Conservation (phyloP, 2,888 invertebrate species). For the Pardosa pseudoannulata region DNA sequence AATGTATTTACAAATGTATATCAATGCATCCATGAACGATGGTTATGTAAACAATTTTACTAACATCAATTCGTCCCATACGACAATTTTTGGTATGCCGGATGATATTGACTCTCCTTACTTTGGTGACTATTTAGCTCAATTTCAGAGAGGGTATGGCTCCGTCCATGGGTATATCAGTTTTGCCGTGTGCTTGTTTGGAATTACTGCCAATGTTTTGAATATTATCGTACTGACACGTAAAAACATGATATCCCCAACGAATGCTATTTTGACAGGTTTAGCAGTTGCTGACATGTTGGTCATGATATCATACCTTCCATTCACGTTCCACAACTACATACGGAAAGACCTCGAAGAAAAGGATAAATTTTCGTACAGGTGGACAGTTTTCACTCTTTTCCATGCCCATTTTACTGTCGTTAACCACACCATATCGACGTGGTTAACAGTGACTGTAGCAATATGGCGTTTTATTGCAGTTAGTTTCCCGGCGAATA, state of each 20-base stretch:
- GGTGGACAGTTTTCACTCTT: slow-evolving; percentile 90
- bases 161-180: slow-evolving; percentile 90
- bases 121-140: slow-evolving; percentile 73
- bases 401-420: slow-evolving; percentile 94
- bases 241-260: slow-evolving; percentile 91
- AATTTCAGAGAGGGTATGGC: slow-evolving; percentile 83
- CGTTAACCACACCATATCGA: slow-evolving; percentile 91
- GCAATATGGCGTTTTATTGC: slow-evolving; percentile 92
- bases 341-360: slow-evolving; percentile 77
- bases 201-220: slow-evolving; percentile 92
- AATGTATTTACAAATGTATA: slow-evolving; percentile 51
- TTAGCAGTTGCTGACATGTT: slow-evolving; percentile 93
- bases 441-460: slow-evolving; percentile 93
- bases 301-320: slow-evolving; percentile 93
- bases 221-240: slow-evolving; percentile 93
- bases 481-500: slow-evolving; percentile 80
- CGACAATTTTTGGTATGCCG: background rate
- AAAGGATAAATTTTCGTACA: slow-evolving; percentile 80
- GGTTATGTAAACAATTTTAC: slow-evolving; percentile 17
- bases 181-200: slow-evolving; percentile 90
- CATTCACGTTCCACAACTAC: slow-evolving; percentile 89
- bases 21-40: slow-evolving; percentile 52
- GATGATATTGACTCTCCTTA: slow-evolving; percentile 55
- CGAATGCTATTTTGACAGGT: slow-evolving; percentile 90
- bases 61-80: slow-evolving; percentile 5